Base-by-base conservation (phyloP, 2,888 invertebrate species). In the Leptarthrus brevirostris region DNA sequence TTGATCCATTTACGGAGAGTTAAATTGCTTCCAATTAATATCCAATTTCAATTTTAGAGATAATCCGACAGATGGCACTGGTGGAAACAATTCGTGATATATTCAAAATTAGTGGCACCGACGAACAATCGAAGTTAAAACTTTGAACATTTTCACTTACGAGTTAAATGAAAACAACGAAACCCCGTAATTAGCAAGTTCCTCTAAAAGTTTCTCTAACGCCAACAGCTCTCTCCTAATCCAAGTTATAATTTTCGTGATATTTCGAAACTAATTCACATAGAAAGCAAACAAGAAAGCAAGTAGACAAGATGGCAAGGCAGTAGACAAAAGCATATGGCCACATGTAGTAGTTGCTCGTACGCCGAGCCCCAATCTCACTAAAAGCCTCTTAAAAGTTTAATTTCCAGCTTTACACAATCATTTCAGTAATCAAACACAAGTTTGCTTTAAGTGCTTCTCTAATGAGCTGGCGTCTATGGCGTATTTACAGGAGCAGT, bases 381-480 rank as follows among this genome's bases (percentile, higher is more conserved):
- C 66, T 66, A 66, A 66, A 47, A 66, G 66, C 66, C 66, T 47
- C 44, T n/a, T 66, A 66, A 66, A 66, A 66, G 66, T 66, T 66
- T 66, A 66, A 66, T 66, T 66, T 66, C 20, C 66, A 66, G 49
- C 66, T 66, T 66, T 49, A 66, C 66, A 66, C 66, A 66, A 66
- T 66, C 66, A 66, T 66, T 66, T 66, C 66, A 24, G 47, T 66
- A 66, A 66, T 66, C 66, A 66, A 66, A 66, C 66, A 66, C 47
- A 66, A 66, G 66, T 66, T 66, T 47, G 24, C 66, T 66, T 66
- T 66, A 66, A 66, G 66, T 66, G 66, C 66, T 66, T 66, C 49
- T 47, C 49, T 66, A 66, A 66, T 66, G 66, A 66, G 66, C 66
- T 36, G 47, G 36, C 44, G 49, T 66, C 66, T 49, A 47, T 47